Conservation (phyloP, 1,140 invertebrate genomes). For the Drosophila navojoa region DNA sequence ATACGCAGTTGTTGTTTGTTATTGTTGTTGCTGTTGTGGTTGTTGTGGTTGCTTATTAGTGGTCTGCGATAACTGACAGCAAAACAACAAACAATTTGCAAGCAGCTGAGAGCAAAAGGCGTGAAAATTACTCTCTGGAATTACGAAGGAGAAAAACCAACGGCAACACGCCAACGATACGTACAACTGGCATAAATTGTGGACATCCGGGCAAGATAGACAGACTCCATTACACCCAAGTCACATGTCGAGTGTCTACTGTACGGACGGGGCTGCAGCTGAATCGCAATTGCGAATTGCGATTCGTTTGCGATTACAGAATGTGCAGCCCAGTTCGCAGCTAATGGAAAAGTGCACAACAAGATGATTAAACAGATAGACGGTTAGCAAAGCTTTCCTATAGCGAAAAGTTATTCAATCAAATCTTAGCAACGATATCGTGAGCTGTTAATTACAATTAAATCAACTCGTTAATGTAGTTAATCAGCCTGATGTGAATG, state of each 20-base stretch:
- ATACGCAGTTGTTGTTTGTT: conserved; percentile 32
- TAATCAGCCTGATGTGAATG: no score
- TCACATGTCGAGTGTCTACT: conserved; percentile 14
- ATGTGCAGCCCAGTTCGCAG: conserved; percentile 15
- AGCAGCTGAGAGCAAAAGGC: conserved; percentile 41
- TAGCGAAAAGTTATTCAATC: no score
- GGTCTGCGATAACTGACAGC: conserved; percentile 52
- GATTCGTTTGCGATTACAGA: conserved; percentile 27
- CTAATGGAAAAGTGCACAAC: conserved; percentile 26
- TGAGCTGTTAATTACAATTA: neutral
- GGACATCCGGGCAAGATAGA: conserved; percentile 9
- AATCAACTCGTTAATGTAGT: neutral
- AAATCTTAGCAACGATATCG: no score
- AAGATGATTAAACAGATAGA: conserved; percentile 24
- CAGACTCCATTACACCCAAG: conserved; percentile 7
- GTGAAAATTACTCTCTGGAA: conserved; percentile 33
- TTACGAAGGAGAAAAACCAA: neutral
- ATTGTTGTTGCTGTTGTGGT: conserved; percentile 1
- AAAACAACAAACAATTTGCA: conserved; percentile 72
- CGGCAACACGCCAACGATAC: conserved; percentile 4
- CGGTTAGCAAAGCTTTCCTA: neutral
- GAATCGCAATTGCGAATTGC: conserved; percentile 40
- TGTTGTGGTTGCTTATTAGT: conserved; percentile 21
- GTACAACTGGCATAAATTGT: conserved; percentile 1
- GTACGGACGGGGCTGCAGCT: conserved; percentile 8